A percentile compares a stretch with the other conserved stretches of the same genome.
Conservation (phyloP, 30 jellyfish, hydroid and myxozoan species). For the Aurelia aurita region DNA sequence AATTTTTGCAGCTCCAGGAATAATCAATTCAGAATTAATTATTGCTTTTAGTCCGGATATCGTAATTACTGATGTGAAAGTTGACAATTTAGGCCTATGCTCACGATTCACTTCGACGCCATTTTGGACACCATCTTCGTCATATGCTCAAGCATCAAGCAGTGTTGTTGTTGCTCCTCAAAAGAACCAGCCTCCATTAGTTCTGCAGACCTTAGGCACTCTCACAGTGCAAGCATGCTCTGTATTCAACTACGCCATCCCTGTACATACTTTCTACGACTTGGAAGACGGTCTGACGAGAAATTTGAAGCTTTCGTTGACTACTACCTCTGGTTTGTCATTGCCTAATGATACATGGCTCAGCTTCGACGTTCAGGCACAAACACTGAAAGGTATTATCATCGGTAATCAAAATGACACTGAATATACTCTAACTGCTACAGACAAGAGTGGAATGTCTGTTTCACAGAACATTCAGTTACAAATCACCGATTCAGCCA, state of each 20-base stretch:
- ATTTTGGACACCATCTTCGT: slow-evolving; percentile 10
- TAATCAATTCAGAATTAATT: slow-evolving; percentile 65
- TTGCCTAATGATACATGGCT: slow-evolving; percentile 71
- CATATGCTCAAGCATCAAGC: slow-evolving; percentile 17
- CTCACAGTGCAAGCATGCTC: slow-evolving; percentile 41
- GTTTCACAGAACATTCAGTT: slow-evolving; percentile 43
- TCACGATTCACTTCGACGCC: slow-evolving; percentile 5
- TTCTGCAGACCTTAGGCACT: slow-evolving; percentile 24
- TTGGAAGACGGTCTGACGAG: slow-evolving; percentile 88
- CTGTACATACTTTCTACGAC: slow-evolving; percentile 76
- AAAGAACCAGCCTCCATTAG: slow-evolving; percentile 58
- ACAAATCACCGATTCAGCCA: neutral
- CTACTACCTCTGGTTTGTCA: slow-evolving; percentile 21
- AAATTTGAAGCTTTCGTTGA: slow-evolving; percentile 45
- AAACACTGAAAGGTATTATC: slow-evolving; percentile 53
- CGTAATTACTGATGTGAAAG: slow-evolving; percentile 25
- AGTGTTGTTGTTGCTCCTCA: slow-evolving; percentile 23
- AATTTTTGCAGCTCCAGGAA: slow-evolving; percentile 37
- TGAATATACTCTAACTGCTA: slow-evolving; percentile 62
- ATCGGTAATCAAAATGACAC: neutral
- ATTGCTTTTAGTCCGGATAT: slow-evolving; percentile 68
- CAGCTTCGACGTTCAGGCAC: slow-evolving; percentile 57
- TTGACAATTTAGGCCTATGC: slow-evolving; percentile 42
- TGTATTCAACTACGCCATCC: slow-evolving; percentile 28
- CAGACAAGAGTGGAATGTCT: slow-evolving; percentile 72